These are phyloP conservation scores for Danaus plexippus DNA, from an alignment of 1,140 invertebrate species.

Conservation along the genomic window DNA sequence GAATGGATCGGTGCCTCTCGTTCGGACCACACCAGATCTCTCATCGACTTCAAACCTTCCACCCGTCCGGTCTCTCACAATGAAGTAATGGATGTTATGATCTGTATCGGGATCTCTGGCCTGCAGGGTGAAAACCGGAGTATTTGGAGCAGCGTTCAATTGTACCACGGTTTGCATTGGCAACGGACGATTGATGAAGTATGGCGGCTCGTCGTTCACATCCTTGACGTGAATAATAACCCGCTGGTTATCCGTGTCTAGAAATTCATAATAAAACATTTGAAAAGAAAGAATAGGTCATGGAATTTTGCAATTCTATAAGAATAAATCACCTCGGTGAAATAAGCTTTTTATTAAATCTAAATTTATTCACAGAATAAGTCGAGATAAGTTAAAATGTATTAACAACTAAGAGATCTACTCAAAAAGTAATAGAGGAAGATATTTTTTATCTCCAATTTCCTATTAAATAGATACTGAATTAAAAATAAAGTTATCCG, in stretches of 20 bases:
- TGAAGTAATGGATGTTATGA: slow-evolving; percentile 96
- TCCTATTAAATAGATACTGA: slow-evolving; percentile 4
- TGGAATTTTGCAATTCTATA: background rate
- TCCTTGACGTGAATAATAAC: slow-evolving; percentile 96
- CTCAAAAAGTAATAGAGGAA: background rate
- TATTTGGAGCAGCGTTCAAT: slow-evolving; percentile 93
- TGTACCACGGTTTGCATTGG: slow-evolving; percentile 98
- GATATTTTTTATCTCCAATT: slow-evolving; percentile 1
- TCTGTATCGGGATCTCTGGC: slow-evolving; percentile 95
- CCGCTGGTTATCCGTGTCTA: slow-evolving; percentile 94
- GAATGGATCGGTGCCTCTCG: slow-evolving; percentile 90
- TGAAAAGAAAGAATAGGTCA: background rate
- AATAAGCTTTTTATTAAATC: slow-evolving; percentile 1
- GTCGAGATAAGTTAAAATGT: background rate
- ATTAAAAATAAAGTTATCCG: slow-evolving; percentile 14
- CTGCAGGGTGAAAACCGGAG: slow-evolving; percentile 95
- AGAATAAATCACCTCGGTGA: background rate
- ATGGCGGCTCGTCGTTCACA: slow-evolving; percentile 95
- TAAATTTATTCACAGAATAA: background rate
- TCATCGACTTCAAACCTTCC: slow-evolving; percentile 91
- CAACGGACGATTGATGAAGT: slow-evolving; percentile 94
- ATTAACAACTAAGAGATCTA: background rate
- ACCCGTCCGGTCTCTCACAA: slow-evolving; percentile 89
- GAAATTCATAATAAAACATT: slow-evolving; percentile 34
- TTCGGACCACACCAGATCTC: slow-evolving; percentile 93